phyloP scores from a whole-genome alignment of 2,113 vertebrate genomes.

The Calonectris borealis region DNA sequence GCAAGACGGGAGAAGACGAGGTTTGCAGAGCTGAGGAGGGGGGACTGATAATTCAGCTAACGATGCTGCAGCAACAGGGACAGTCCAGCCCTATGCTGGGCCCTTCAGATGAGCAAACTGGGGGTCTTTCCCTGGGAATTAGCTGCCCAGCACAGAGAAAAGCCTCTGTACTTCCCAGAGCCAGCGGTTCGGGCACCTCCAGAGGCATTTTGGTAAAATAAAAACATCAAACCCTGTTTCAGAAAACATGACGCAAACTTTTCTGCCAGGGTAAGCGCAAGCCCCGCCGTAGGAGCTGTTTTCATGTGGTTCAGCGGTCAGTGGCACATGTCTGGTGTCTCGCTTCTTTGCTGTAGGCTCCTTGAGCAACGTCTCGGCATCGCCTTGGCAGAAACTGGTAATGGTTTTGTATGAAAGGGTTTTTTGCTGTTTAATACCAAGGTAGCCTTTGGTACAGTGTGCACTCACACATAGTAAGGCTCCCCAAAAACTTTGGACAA shows the following conservation, averaged over 20 bases:
- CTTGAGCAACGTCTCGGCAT: not conserved
- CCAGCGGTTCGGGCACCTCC: rapidly evolving
- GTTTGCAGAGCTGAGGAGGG: not conserved
- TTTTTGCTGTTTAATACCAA: not conserved
- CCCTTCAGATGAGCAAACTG: not conserved
- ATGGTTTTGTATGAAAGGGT: not conserved
- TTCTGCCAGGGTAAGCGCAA: not conserved
- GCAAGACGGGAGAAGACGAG: not conserved
- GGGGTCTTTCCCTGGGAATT: not conserved
- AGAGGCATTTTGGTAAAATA: not conserved
- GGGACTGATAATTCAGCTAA: not conserved
- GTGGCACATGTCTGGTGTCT: not conserved
- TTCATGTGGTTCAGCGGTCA: not conserved
- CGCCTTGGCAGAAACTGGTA: not conserved
- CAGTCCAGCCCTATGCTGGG: not conserved
- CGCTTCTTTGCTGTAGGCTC: not conserved
- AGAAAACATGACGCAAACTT: not conserved
- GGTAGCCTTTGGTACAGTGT: not conserved
- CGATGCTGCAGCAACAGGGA: not conserved
- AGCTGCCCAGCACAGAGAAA: rapidly evolving
- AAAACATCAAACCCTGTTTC: rapidly evolving
- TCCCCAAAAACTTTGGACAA: not conserved
- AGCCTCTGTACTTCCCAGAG: not conserved
- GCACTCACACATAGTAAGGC: not conserved
- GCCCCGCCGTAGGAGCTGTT: rapidly evolving